Percentiles rank a stretch among this genome's conserved stretches.
phyloP scores from a whole-genome alignment of 2,797 vertebrate genomes.

The Denticeps clupeoides region DNA sequence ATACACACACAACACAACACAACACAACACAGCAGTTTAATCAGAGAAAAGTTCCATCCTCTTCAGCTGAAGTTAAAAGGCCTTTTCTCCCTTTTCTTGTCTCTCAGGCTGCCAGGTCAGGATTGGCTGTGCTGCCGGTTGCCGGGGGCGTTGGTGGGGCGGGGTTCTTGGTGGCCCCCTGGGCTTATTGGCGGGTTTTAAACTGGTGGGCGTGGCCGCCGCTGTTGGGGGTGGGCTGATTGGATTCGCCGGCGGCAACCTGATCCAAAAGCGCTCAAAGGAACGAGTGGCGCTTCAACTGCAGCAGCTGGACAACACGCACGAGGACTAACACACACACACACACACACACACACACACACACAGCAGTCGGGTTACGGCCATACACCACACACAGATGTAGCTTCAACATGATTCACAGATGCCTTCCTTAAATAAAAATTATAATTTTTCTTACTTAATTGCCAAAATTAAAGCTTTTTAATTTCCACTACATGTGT shows the following conservation, averaged over 20 bases:
- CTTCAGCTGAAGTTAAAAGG: too few species aligned
- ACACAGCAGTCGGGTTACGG: not conserved
- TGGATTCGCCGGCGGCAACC: constrained; percentile 86
- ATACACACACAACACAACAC: too few species aligned
- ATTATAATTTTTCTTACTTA: too few species aligned
- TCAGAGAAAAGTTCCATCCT: too few species aligned
- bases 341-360: not conserved
- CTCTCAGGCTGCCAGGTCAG: constrained; percentile 76
- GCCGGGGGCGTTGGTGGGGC: constrained; percentile 87
- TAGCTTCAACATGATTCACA: constrained; percentile 1
- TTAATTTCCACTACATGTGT: too few species aligned
- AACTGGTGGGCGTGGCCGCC: constrained; percentile 84
- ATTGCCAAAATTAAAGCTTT: too few species aligned
- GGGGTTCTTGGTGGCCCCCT: constrained; percentile 82
- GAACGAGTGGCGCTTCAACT: constrained; percentile 58
- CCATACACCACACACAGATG: constrained; percentile 9
- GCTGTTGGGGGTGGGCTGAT: constrained; percentile 84
- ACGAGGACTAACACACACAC: constrained; percentile 32
- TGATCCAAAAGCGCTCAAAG: constrained; percentile 73
- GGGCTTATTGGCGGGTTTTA: constrained; percentile 88
- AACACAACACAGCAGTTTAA: not conserved
- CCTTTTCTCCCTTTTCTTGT: constrained; percentile 12
- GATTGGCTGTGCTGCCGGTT: constrained; percentile 80
- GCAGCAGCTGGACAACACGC: constrained; percentile 45
- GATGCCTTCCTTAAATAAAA: too few species aligned